Conservation (phyloP, 1,140 invertebrate genomes). For the Drosophila lowei region DNA sequence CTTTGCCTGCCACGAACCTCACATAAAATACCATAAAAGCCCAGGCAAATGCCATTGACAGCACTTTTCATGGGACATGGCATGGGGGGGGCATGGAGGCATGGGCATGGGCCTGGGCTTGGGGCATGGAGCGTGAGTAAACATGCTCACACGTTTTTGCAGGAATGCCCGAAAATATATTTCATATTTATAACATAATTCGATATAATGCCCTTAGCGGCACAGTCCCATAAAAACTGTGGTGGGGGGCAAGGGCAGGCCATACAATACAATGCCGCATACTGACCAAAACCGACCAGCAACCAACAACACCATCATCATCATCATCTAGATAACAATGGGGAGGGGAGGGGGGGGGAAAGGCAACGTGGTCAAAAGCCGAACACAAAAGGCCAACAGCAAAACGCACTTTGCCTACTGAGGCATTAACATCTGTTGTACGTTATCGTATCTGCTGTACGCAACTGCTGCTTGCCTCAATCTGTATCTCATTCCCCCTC, state of each 20-base stretch:
- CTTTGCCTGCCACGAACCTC: constrained; percentile 47
- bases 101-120: neutral
- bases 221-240: constrained; percentile 23
- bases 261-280: constrained; percentile 31
- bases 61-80: constrained; percentile 48
- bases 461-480: constrained; percentile 14
- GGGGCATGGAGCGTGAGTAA: neutral
- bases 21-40: constrained; percentile 72
- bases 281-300: constrained; percentile 46
- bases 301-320: constrained; percentile 19
- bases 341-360: neutral
- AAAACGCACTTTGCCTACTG: constrained; percentile 76
- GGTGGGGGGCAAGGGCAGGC: constrained; percentile 20
- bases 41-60: constrained; percentile 53
- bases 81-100: neutral
- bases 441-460: constrained; percentile 6
- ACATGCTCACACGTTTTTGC: constrained; percentile 59
- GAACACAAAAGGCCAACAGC: constrained; percentile 63
- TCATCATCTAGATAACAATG: constrained; percentile 7
- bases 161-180: constrained; percentile 61
- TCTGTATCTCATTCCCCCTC: neutral
- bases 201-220: constrained; percentile 69
- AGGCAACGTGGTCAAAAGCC: constrained; percentile 12
- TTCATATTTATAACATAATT: constrained; percentile 81
- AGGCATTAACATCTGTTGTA: constrained; percentile 79